Evolutionary conservation across 2,888 invertebrate genomes (phyloP), one percentile per base, ranked within the genome.

Genomic region (Trachelus stipa): DNA sequence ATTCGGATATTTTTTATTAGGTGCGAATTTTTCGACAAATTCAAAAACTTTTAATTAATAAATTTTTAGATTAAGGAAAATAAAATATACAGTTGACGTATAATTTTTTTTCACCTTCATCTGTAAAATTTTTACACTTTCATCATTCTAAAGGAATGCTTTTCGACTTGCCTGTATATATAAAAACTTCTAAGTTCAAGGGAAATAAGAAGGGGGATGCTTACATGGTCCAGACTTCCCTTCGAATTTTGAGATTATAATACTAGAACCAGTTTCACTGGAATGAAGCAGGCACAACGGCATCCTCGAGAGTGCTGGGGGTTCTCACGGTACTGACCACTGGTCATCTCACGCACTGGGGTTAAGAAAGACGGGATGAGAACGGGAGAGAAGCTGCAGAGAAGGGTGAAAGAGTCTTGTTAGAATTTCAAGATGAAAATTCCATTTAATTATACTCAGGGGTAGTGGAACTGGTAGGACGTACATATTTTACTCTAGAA

Each of bases 311-410:
- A 56, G 56, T 87, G 85, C 83, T 80, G 78, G 56, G 79, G 68
- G 83, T 90, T 91, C 91, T 91, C 91, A 91, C 91, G 91, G 83
- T 86, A 84, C 71, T 75, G 85, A 86, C 86, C 85, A 83, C 84
- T 82, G 83, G 81, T 83, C 85, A 84, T 86, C 87, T 86, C 85
- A 78, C 79, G n/a, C 75, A 35, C 68, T 73, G 73, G 71, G 73
- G 73, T 73, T 73, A 73, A 34, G 71, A 71, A 34, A 33, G n/a
- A 31, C 33, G 34, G 71, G 23, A 33, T 31, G 71, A 33, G 71
- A 71, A 71, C 31, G 71, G 34, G 71, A 31, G 71, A 71, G 71
- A 34, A 34, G 71, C 31, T 71, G 34, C 34, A 56, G 31, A 71
- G 33, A 34, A 34, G 71, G 34, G 71, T 31, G 71, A 71, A 71